Percentiles rank a stretch among this genome's conserved stretches.
Conservation (phyloP, 2,797 vertebrate species). For the Macropus fuliginosus region DNA sequence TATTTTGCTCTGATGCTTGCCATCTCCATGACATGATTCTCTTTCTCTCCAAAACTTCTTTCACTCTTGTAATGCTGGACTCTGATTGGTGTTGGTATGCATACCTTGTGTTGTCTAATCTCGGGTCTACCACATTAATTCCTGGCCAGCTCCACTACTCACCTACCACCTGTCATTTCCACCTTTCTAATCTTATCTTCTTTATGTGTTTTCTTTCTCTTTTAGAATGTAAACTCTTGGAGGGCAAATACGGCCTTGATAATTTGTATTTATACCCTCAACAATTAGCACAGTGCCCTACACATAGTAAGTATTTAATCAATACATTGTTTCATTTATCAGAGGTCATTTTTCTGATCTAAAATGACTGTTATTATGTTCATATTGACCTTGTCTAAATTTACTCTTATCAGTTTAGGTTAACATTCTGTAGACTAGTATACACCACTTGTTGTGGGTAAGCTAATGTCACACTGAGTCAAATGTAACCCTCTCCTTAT, state of each 20-base stretch:
- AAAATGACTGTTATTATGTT: not conserved
- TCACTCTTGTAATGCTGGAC: not conserved
- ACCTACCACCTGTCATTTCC: not conserved
- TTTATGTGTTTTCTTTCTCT: not conserved
- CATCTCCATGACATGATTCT: not conserved
- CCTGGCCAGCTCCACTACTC: not conserved
- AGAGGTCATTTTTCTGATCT: not conserved
- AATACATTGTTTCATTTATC: not conserved
- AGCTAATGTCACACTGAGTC: not conserved
- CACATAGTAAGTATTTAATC: not conserved
- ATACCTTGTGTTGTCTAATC: not conserved
- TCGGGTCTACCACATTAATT: not conserved
- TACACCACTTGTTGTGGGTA: not conserved
- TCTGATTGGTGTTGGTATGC: not conserved
- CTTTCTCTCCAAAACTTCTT: not conserved
- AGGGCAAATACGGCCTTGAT: not conserved
- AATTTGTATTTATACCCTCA: not conserved
- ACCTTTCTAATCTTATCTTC: not conserved
- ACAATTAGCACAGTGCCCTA: not conserved
- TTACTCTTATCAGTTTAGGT: not conserved
- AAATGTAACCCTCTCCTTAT: not conserved
- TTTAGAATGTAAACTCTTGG: not conserved
- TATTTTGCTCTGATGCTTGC: not conserved
- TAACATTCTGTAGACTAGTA: not conserved
- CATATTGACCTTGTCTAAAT: not conserved